These are phyloP conservation scores for Sebastiscus albofasciatus DNA, from an alignment of 2,797 vertebrate species.

Conservation along the genomic window DNA sequence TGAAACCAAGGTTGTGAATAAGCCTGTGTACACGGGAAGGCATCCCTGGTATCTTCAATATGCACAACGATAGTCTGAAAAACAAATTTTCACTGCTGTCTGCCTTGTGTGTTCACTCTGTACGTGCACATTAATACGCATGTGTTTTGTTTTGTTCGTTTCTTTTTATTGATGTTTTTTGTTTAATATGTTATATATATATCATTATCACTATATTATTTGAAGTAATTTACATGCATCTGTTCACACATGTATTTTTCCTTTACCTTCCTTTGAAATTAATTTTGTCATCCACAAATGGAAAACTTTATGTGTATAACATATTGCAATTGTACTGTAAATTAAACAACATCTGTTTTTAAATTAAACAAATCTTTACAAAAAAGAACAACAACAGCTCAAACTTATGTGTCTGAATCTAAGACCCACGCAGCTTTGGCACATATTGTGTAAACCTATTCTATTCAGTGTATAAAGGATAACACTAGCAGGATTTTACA, in stretches of 20 bases:
- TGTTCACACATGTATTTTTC: no score
- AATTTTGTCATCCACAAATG: no score
- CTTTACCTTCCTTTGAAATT: no score
- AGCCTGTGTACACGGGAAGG: conserved; percentile 17
- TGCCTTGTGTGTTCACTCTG: no score
- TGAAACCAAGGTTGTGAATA: conserved; percentile 26
- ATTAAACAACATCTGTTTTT: no score
- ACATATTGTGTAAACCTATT: conserved; percentile 9
- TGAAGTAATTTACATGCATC: no score
- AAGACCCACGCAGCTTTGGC: not conserved
- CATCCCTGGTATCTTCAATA: conserved; percentile 26
- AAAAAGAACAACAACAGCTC: conserved; percentile 6
- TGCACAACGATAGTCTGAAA: conserved; percentile 13
- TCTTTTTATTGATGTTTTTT: not conserved
- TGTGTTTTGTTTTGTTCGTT: not conserved
- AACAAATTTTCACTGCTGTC: not conserved
- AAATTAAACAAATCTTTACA: no score
- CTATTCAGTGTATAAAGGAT: not conserved
- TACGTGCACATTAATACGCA: no score
- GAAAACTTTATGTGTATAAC: no score
- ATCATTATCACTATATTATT: not conserved
- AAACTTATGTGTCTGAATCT: not conserved
- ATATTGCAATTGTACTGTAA: no score
- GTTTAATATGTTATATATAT: no score
- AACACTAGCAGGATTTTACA: not conserved